Percentiles rank a stretch among this genome's conserved stretches.
Conservation (phyloP, 2,888 invertebrate species). For the Cremastinae sp. region DNA sequence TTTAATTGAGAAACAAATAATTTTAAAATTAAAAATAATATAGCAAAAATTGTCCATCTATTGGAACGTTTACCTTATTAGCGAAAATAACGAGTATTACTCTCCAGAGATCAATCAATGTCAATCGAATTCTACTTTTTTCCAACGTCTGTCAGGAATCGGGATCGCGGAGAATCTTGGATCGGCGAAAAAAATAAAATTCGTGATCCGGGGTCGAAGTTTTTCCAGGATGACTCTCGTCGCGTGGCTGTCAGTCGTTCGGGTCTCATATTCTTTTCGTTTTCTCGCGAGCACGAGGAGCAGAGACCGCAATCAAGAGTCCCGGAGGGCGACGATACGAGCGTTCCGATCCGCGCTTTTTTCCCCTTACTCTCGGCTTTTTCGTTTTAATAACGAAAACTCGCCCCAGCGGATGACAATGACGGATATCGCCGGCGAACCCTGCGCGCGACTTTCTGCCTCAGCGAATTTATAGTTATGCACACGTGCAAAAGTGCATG, state of each 20-base stretch:
- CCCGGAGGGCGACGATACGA: conserved; percentile 41
- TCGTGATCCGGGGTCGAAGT: too few relatives aligned
- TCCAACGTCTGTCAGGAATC: too few relatives aligned
- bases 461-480: conserved; percentile 50
- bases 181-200: not conserved
- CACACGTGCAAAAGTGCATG: conserved; percentile 6
- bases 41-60: too few relatives aligned
- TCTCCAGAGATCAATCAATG: too few relatives aligned
- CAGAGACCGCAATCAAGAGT: conserved; percentile 58
- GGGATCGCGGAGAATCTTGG: conserved; percentile 4
- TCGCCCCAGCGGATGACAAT: conserved; percentile 58
- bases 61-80: too few relatives aligned
- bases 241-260: conserved; percentile 50
- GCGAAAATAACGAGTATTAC: too few relatives aligned
- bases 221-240: conserved; percentile 37
- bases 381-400: conserved; percentile 61
- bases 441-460: conserved; percentile 54
- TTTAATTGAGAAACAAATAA: too few relatives aligned
- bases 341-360: conserved; percentile 24
- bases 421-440: conserved; percentile 60
- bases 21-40: too few relatives aligned
- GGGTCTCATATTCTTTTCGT: conserved; percentile 30
- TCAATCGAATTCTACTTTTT: too few relatives aligned
- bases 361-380: conserved; percentile 35
- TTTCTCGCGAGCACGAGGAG: conserved; percentile 36